A percentile compares a stretch with the other conserved stretches of the same genome.
These are phyloP conservation scores for Numida meleagris DNA, from an alignment of 2,113 vertebrate genomes.

Conservation along the genomic window DNA sequence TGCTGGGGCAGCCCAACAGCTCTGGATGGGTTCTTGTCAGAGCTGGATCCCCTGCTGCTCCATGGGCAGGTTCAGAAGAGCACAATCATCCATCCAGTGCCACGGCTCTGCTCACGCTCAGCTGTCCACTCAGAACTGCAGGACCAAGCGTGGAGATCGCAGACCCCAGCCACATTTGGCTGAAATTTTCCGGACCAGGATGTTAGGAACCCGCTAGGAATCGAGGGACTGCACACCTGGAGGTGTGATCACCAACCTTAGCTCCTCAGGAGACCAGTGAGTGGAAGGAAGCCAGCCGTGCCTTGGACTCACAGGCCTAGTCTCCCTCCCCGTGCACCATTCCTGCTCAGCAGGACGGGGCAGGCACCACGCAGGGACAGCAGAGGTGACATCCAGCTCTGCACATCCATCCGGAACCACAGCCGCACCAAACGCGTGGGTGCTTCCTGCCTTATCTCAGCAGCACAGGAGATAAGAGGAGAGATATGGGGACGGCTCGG, in stretches of 20 bases:
- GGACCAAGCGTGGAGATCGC: accelerated
- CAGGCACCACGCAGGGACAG: accelerated
- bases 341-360: neutral
- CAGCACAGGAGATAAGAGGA: neutral
- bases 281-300: neutral
- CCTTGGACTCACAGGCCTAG: accelerated
- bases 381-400: neutral
- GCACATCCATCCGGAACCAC: neutral
- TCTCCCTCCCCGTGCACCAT: accelerated
- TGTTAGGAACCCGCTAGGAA: neutral
- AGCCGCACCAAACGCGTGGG: neutral
- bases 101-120: neutral
- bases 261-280: neutral
- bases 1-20: neutral
- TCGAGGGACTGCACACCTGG: neutral
- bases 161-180: neutral
- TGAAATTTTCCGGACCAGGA: neutral
- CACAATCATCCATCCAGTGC: neutral
- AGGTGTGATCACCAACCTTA: neutral
- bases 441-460: neutral
- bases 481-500: neutral
- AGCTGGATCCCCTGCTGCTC: neutral
- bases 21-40: neutral
- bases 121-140: neutral
- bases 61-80: neutral